Conservation (phyloP, 2,113 vertebrate species). For the Tetrax tetrax region DNA sequence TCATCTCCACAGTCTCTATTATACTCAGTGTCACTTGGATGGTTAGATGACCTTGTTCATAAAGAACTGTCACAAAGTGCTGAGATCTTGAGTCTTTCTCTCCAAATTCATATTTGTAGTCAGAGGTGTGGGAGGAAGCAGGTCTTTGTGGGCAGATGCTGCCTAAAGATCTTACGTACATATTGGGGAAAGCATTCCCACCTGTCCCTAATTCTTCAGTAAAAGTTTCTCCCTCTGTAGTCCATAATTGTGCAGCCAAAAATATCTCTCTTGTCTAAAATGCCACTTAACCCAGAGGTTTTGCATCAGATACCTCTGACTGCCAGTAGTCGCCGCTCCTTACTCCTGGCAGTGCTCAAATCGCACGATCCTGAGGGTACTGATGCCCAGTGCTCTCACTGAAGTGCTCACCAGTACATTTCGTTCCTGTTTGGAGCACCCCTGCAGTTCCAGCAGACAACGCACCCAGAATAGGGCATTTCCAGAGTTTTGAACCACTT, state of each 20-base stretch:
- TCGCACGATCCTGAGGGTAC: rapidly evolving
- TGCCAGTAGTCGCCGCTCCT: neutral
- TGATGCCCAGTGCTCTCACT: neutral
- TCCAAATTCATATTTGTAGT: neutral
- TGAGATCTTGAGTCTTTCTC: neutral
- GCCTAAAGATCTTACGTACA: neutral
- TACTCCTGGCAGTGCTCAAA: neutral
- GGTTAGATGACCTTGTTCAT: neutral
- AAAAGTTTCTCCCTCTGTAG: neutral
- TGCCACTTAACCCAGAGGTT: neutral
- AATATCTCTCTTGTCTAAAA: neutral
- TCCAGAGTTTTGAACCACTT: neutral
- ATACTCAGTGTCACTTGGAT: neutral
- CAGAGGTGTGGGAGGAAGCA: neutral
- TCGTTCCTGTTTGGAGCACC: neutral
- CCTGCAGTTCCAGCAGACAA: neutral
- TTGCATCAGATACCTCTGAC: neutral
- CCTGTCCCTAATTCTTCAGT: neutral
- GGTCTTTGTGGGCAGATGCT: neutral
- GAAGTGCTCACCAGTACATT: neutral
- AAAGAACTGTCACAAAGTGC: neutral
- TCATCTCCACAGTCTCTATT: neutral
- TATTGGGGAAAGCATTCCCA: neutral
- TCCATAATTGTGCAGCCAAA: neutral
- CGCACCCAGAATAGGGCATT: neutral